Base-by-base conservation (phyloP, 2,797 vertebrate genomes). In the Molossus molossus region DNA sequence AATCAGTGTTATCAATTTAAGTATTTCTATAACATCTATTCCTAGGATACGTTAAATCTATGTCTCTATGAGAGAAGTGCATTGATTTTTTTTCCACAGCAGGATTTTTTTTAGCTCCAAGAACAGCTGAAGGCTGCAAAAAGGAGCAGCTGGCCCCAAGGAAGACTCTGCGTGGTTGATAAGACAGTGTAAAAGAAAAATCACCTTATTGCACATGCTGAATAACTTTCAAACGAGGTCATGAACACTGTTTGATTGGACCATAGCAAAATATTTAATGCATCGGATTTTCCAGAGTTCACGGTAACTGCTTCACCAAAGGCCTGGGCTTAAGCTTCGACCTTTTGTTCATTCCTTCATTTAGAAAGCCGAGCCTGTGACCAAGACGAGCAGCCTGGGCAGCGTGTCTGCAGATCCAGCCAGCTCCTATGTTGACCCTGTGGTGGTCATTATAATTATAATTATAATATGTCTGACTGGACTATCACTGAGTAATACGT, bases 131-230 rank as follows among this genome's bases (percentile, higher is more conserved):
- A 76, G 75, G 45, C 53, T 81, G 85, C 92, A 88, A 37, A 92
- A 85, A n/a, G 0, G 21, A 92, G 73, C 85, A 60, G 85, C 85
- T 40, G 88, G 72, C 77, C 85, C 29, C 81, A 17, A 0, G n/a
- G 76, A 82, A 53, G 29, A 81, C n/a, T 60, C 60, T 17, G 73
- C 58, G 72, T 3, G 25, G 81, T 33, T 60, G 88, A 94, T 87
- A 55, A 96, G 87, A 94, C 18, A 67, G 53, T 96, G 40, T 33
- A 90, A 87, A 96, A 94, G 94, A 94, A 87, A 96, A 92, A 84
- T 69, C 76, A 80, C 88, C 85, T 58, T 60, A 29, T 6, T 15
- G 62, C 29, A 76, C 73, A 58, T n/a, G 88, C 67, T 18, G 5
- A 92, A 58, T 50, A 64, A 90, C 58, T 53, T 45, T 67, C 79